Conservation (phyloP, 2,113 vertebrate species). For the Tonatia bakeri region DNA sequence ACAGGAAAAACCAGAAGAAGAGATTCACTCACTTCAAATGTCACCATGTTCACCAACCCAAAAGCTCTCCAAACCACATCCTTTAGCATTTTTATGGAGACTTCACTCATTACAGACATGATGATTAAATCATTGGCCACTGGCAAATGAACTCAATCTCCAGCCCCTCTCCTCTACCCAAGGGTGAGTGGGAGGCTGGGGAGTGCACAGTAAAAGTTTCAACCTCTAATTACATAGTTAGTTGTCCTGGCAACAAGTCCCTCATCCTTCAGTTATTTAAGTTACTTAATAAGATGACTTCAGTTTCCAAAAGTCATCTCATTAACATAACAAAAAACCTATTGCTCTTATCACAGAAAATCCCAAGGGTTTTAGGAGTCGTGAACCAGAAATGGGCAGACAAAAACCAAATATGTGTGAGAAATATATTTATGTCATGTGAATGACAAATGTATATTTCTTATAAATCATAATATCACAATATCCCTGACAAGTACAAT, state of each 20-base stretch:
- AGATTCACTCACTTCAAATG: background rate
- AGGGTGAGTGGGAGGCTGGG: background rate
- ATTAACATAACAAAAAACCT: background rate
- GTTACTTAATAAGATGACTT: no score
- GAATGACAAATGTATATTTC: background rate
- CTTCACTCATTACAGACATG: background rate
- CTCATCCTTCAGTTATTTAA: background rate
- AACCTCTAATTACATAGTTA: background rate
- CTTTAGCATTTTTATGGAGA: background rate
- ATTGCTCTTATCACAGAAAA: background rate
- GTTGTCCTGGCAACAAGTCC: background rate
- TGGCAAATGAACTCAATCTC: background rate
- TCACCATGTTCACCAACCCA: background rate
- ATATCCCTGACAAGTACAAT: background rate
- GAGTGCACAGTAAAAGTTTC: background rate
- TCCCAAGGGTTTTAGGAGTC: background rate
- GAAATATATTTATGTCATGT: background rate
- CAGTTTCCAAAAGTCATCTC: background rate
- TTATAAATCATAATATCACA: background rate
- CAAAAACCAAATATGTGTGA: background rate
- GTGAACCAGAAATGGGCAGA: background rate
- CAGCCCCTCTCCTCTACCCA: background rate
- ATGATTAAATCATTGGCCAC: background rate
- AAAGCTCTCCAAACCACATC: background rate
- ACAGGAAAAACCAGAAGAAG: background rate